Base-by-base conservation (phyloP, 1,140 invertebrate species). In the Liolophura sinensis region DNA sequence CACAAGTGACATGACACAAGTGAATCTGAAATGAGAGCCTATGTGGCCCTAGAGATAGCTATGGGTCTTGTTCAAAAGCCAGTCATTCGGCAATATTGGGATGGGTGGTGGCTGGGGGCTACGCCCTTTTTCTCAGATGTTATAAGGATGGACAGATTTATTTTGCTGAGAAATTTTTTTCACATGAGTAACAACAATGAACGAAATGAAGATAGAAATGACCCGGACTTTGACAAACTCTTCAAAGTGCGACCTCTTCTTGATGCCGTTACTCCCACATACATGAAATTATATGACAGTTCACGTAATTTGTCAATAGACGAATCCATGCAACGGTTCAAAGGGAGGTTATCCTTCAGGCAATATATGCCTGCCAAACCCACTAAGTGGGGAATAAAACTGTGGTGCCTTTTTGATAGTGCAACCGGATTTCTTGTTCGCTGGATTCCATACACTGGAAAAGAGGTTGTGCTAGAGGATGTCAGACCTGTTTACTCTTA, bases 311-410 rank as follows among this genome's bases (percentile, higher is more conserved):
- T 76, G 1, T 61, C 69, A 22, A 59, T 78, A 24, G 77, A 86
- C 72, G 82, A 86, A 72, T 79, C 79, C 74, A 85, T 86, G 76
- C 82, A 85, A 68, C 73, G 80, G 14, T 86, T 79, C 50, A 86
- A 85, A 78, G 80, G 82, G 9, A 65, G 69, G 58, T 74, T 82
- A 69, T 70, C 71, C 64, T 78, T 82, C 60, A 84, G 84, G 72
- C 84, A 86, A 67, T 85, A 86, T 68, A 62, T 78, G 55, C 77
- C 72, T 31, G 70, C 78, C 47, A 84, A 85, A 61, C 82, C 85
- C 18, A 73, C 81, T 64, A 86, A 86, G 68, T 82, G 81, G 76
- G 83, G 82, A 18, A 82, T 82, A 15, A 86, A 85, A 73, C 72
- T 85, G 64, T 85, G 70, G 65, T 63, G 62, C 50, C 12, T 65